Percentiles rank a stretch among this genome's conserved stretches.
phyloP scores from a whole-genome alignment of 2,113 vertebrate genomes.

The Hippoglossus stenolepis region DNA sequence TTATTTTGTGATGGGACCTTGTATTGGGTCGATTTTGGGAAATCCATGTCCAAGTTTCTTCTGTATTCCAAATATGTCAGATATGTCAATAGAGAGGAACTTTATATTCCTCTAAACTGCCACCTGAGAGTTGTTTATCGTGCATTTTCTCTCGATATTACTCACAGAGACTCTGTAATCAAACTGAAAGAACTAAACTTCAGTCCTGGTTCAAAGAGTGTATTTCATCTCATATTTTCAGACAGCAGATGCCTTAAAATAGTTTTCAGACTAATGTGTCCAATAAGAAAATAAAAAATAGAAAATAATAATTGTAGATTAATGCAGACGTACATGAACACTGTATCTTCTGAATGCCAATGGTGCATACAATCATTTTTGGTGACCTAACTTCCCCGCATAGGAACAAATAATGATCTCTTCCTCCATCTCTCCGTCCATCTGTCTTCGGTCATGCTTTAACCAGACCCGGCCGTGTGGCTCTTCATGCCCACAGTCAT shows the following conservation, averaged over 20 bases:
- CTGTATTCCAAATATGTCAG: no score
- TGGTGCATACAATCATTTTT: neutral
- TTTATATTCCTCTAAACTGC: neutral
- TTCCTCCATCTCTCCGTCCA: neutral
- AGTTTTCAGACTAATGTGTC: neutral
- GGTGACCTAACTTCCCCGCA: neutral
- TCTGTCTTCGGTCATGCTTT: conserved; percentile 18
- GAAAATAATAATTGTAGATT: neutral
- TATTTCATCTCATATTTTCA: no score
- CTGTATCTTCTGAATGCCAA: neutral
- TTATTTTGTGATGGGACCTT: no score
- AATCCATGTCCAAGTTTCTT: no score
- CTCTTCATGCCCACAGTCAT: conserved; percentile 54
- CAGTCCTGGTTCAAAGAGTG: neutral
- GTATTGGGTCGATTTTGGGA: no score
- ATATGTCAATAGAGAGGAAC: neutral
- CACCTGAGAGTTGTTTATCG: neutral
- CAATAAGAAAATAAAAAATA: neutral
- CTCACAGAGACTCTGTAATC: neutral
- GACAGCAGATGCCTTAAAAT: neutral
- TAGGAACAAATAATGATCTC: neutral
- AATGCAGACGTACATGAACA: neutral
- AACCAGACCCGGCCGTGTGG: conserved; percentile 20
- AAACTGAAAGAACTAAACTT: neutral
- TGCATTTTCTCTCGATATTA: neutral